A percentile compares a stretch with the other conserved stretches of the same genome.
Evolutionary conservation across 2,797 vertebrate genomes (phyloP).

Genomic region (Gymnocypris eckloni): DNA sequence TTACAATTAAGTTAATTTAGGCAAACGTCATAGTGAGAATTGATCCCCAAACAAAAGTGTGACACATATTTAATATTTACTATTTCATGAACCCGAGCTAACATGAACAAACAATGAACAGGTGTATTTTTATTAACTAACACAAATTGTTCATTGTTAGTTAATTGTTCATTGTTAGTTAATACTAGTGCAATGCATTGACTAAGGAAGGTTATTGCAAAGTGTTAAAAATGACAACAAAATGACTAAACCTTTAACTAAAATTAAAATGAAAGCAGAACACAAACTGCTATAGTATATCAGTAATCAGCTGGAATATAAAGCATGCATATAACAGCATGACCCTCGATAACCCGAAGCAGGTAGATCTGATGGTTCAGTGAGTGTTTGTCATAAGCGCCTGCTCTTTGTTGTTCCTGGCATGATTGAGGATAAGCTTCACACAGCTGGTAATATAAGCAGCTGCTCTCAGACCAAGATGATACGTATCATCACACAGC

Average conservation of each 20-base stretch:
- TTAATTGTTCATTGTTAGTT: neutral
- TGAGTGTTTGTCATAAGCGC: neutral
- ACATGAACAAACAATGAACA: neutral
- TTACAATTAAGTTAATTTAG: neutral
- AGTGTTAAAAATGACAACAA: neutral
- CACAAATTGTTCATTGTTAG: neutral
- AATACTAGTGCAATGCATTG: neutral
- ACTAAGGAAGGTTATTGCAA: neutral
- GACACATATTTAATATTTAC: neutral
- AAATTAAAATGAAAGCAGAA: neutral
- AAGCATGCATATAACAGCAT: neutral
- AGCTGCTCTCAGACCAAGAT: constrained; percentile 58
- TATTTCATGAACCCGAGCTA: neutral
- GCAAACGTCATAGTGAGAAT: neutral
- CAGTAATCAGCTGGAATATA: neutral
- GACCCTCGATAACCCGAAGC: neutral
- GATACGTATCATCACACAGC: constrained; percentile 55
- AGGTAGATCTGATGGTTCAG: neutral
- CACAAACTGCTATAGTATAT: neutral
- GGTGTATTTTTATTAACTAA: neutral
- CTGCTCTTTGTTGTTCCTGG: constrained; percentile 44
- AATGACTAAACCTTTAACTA: neutral
- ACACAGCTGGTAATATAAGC: constrained; percentile 59
- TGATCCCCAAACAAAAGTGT: neutral
- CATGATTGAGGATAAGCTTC: constrained; percentile 30